Base-by-base conservation (phyloP, 2,888 invertebrate genomes). In the Lepidochrysops patricia region DNA sequence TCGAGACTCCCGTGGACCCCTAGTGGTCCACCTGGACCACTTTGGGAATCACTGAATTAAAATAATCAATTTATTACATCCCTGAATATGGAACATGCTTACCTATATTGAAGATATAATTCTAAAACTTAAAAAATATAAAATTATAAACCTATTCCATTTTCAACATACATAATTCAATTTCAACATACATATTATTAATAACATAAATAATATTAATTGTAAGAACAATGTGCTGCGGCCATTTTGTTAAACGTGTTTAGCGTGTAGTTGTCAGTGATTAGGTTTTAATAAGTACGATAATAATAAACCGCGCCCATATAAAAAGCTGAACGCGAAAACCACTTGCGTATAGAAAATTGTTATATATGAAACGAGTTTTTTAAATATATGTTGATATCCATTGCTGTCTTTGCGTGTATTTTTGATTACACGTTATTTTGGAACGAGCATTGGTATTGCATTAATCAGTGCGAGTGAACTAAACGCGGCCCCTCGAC, bases 401-500 rank as follows among this genome's bases (percentile, higher is more conserved):
- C n/a, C 66, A 68, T 62, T 62, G 63, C 57, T 57, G 58, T 57
- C 61, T 64, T 19, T 48, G 27, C 3, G 5, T 27, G 12, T 19
- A 15, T 50, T 49, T 19, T 19, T 19, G 1, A 19, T 43, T 19
- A 43, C 43, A 43, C 43, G 43, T 43, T 19, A 19, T 19, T 43
- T 2, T 19, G 7, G 15, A 19, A 19, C 19, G 66, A 66, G 68
- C 63, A 57, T 63, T 64, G 64, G 65, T 68, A 71, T 65, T 63
- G 70, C 71, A 72, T 68, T 68, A 63, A 70, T 72, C 68, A 71
- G 72, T 70, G 71, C 73, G 72, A 73, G 70, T 71, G 76, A 76
- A 77, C 79, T 78, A 74, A 79, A 75, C 72, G 73, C 75, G 73
- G 27, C 54, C 15, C 54, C 26, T 72, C 72, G 74, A 77, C 77